Evolutionary conservation across 2,113 vertebrate genomes (phyloP).

Genomic region (Salvelinus fontinalis): DNA sequence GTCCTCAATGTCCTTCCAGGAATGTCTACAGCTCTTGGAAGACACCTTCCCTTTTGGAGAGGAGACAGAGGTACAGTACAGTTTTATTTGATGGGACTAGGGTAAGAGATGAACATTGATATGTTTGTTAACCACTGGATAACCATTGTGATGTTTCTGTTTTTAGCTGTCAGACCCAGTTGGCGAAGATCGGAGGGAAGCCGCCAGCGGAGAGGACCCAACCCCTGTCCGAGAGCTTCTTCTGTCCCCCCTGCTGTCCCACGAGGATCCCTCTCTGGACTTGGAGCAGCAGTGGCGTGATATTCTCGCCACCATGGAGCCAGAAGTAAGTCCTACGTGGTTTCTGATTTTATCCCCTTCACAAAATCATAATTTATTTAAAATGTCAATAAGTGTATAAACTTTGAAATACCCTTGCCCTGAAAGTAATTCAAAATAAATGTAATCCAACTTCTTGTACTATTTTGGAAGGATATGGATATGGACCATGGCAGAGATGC

Average conservation of each 20-base stretch:
- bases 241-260: constrained; percentile 73
- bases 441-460: constrained; percentile 7
- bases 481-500: constrained; percentile 61
- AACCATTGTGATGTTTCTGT: constrained; percentile 49
- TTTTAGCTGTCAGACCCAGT: constrained; percentile 68
- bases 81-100: not conserved
- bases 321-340: constrained; percentile 75
- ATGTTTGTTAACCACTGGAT: not conserved
- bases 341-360: too few relatives aligned
- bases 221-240: constrained; percentile 53
- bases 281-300: constrained; percentile 96
- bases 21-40: constrained; percentile 86
- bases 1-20: constrained; percentile 81
- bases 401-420: not conserved
- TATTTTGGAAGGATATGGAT: constrained; percentile 75
- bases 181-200: constrained; percentile 33
- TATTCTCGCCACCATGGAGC: constrained; percentile 90
- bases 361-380: not conserved
- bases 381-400: not conserved
- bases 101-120: not conserved
- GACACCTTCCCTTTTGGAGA: constrained; percentile 80
- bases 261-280: constrained; percentile 75
- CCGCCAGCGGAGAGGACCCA: constrained; percentile 58
- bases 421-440: not conserved
- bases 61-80: constrained; percentile 74